These are phyloP conservation scores for Pipra filicauda DNA, from an alignment of 2,113 vertebrate species.

Conservation along the genomic window DNA sequence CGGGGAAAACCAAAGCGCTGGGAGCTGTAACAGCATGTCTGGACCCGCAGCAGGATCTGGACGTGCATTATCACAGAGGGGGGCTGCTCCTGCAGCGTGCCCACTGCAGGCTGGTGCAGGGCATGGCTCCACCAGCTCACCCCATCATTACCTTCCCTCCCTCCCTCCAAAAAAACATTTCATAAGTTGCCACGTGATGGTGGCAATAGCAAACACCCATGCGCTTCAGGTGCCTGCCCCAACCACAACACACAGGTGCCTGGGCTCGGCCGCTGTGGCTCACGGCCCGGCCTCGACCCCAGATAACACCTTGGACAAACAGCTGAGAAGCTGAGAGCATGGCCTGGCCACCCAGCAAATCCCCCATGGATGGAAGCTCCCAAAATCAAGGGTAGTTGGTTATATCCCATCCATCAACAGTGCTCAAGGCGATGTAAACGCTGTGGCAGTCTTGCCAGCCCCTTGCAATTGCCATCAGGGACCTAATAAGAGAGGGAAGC, in stretches of 20 bases:
- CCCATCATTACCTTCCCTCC: constrained; percentile 51
- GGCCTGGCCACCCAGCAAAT: accelerated
- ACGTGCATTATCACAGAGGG: not conserved
- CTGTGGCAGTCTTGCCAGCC: accelerated
- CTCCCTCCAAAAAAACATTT: constrained; percentile 63
- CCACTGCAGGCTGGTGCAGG: constrained; percentile 16
- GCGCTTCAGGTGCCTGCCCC: constrained; percentile 23
- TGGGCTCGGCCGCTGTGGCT: not conserved
- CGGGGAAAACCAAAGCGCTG: not conserved
- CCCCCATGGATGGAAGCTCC: not conserved
- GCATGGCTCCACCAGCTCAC: constrained; percentile 32
- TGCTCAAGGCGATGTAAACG: not conserved
- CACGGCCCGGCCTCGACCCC: not conserved
- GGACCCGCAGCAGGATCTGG: constrained; percentile 26
- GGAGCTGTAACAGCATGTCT: not conserved
- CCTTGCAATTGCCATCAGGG: not conserved
- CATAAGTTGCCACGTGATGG: constrained; percentile 51
- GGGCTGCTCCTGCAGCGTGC: not conserved
- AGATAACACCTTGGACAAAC: not conserved
- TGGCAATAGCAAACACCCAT: constrained; percentile 40
- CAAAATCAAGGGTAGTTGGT: not conserved
- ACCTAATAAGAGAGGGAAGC: not conserved
- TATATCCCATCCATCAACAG: not conserved
- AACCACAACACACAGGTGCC: constrained; percentile 30
- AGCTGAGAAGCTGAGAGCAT: not conserved